Evolutionary conservation across 2,113 vertebrate species (phyloP).

Genomic region (Meles meles): DNA sequence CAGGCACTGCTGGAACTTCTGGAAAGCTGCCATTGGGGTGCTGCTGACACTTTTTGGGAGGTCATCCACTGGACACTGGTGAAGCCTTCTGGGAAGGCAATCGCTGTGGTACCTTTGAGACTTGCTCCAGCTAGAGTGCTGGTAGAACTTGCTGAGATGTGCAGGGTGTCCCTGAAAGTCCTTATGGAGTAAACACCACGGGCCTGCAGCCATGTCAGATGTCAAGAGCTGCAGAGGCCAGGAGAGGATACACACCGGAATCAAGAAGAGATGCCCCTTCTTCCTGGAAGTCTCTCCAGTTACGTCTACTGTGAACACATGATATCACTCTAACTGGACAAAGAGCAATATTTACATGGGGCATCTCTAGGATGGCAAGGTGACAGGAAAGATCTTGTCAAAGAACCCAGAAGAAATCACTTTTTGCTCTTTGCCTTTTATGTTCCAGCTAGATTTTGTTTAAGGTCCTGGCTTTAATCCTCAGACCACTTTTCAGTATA

Average conservation of each 20-base stretch:
- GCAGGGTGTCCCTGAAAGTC: not conserved
- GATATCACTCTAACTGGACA: not conserved
- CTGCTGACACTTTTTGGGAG: not conserved
- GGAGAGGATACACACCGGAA: not conserved
- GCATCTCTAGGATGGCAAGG: not conserved
- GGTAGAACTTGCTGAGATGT: not conserved
- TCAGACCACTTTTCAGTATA: constrained; percentile 21
- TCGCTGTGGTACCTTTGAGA: not conserved
- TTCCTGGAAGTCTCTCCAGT: not conserved
- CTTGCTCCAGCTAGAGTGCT: not conserved
- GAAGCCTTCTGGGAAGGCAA: not conserved
- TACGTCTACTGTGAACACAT: not conserved
- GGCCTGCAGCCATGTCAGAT: not conserved
- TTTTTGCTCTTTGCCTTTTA: not conserved
- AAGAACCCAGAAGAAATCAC: not conserved
- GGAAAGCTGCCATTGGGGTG: not conserved
- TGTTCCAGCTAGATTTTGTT: not conserved
- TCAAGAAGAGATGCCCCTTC: not conserved
- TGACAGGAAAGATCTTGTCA: not conserved
- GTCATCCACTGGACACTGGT: not conserved
- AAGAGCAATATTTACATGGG: not conserved
- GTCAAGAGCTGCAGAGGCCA: not conserved
- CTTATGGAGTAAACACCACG: not conserved
- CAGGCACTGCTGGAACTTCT: not conserved
- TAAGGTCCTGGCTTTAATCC: not conserved